Evolutionary conservation across 2,797 vertebrate species (phyloP).

Genomic region (Phrynocephalus vlangalii): DNA sequence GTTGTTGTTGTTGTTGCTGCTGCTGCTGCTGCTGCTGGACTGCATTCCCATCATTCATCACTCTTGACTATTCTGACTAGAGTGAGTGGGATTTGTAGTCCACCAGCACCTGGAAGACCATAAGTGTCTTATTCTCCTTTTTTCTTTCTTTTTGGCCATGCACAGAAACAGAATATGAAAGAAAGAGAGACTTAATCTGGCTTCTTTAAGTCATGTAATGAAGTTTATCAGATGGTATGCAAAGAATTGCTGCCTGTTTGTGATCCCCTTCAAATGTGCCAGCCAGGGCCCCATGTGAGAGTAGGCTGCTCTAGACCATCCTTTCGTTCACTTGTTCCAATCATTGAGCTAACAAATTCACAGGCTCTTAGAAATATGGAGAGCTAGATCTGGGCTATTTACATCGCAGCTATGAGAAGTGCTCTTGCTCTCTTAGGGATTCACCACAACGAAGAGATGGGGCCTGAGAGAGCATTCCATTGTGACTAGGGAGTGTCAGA

Average conservation of each 20-base stretch:
- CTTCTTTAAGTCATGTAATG: too few species aligned
- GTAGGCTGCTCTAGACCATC: not conserved
- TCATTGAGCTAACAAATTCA: constrained; percentile 15
- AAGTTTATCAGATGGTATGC: too few species aligned
- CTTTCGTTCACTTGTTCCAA: not conserved
- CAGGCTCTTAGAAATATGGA: not conserved
- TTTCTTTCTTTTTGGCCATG: too few species aligned
- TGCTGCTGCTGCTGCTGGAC: too few species aligned
- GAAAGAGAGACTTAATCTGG: too few species aligned
- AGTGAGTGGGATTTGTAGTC: not conserved
- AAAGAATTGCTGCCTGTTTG: too few species aligned
- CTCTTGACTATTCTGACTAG: not conserved
- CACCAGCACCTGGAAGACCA: not conserved
- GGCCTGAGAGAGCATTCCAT: not conserved
- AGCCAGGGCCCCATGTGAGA: too few species aligned
- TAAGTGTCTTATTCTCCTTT: too few species aligned
- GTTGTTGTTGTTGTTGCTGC: too few species aligned
- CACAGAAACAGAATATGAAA: too few species aligned
- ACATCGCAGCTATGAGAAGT: not conserved
- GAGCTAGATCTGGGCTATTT: not conserved
- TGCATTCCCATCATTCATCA: too few species aligned
- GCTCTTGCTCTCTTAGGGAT: constrained; percentile 5
- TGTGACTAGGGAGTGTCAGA: not conserved
- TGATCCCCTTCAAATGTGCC: too few species aligned
- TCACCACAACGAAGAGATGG: not conserved